Evolutionary conservation across 2,797 vertebrate species (phyloP).

Genomic region (Taenioides sp.): DNA sequence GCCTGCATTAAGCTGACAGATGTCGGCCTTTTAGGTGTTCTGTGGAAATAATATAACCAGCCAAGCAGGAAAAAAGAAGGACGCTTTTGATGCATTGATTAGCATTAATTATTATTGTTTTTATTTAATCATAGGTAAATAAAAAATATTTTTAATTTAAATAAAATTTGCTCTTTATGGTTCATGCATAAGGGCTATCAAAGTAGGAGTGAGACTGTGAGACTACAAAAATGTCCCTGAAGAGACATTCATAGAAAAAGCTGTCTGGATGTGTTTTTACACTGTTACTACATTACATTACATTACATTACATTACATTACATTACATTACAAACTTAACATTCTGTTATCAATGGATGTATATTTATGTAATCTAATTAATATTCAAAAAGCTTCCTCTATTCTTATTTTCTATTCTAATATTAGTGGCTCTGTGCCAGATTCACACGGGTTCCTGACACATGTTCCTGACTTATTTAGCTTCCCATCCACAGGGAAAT

Average conservation of each 20-base stretch:
- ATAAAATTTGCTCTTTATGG: too few relatives aligned
- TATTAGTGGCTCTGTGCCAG: constrained; percentile 42
- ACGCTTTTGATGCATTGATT: not conserved
- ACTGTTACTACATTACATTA: too few relatives aligned
- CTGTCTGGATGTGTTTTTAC: not conserved
- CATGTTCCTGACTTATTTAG: constrained; percentile 30
- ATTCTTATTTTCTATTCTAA: not conserved
- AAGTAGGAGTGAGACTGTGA: not conserved
- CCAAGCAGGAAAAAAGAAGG: constrained; percentile 24
- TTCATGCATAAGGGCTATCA: constrained; percentile 7
- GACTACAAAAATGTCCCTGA: constrained; percentile 10
- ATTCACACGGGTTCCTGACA: constrained; percentile 24
- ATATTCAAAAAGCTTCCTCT: not conserved
- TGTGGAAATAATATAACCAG: constrained; percentile 12
- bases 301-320: too few relatives aligned
- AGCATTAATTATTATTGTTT: not conserved
- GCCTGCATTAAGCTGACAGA: constrained; percentile 55
- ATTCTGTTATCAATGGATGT: not conserved
- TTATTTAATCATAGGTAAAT: constrained; percentile 3
- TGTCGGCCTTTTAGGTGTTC: constrained; percentile 40
- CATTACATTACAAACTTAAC: too few relatives aligned
- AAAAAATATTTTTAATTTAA: not conserved
- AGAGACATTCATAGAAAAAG: constrained; percentile 36
- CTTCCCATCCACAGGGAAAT: constrained; percentile 18
- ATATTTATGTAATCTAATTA: not conserved